Percentiles rank a stretch among this genome's conserved stretches.
Evolutionary conservation across 2,888 invertebrate genomes (phyloP).

Genomic region (Diarsia brunnea): DNA sequence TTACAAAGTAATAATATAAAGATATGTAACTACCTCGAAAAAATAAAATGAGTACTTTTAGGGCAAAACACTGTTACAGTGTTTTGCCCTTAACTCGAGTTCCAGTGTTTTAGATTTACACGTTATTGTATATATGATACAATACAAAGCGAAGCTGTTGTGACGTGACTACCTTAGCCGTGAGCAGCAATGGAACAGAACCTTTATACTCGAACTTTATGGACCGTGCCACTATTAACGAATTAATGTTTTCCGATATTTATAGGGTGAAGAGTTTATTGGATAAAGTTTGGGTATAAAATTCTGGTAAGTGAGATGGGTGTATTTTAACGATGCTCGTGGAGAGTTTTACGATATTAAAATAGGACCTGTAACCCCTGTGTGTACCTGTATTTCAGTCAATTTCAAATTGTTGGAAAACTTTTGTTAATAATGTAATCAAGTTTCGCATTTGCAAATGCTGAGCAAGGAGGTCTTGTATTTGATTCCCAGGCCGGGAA

Average conservation of each 20-base stretch:
- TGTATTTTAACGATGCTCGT: neutral
- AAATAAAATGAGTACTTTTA: too few species aligned
- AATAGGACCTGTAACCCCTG: neutral
- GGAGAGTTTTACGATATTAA: neutral
- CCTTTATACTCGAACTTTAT: slow-evolving; percentile 45
- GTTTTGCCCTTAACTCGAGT: too few species aligned
- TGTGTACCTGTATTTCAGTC: neutral
- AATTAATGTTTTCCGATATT: slow-evolving; percentile 56
- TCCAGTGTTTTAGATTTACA: too few species aligned
- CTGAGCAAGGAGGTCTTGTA: too few species aligned
- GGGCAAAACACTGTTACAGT: too few species aligned
- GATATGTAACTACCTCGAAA: too few species aligned
- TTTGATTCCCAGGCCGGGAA: too few species aligned
- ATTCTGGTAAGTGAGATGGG: neutral
- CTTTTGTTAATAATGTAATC: neutral
- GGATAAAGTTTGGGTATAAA: neutral
- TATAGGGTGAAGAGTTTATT: slow-evolving; percentile 27
- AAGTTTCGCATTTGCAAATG: neutral
- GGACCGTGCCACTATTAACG: slow-evolving; percentile 37
- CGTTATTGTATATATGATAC: neutral
- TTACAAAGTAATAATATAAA: too few species aligned
- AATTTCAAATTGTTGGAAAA: neutral
- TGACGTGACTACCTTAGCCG: neutral
- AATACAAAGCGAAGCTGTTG: neutral
- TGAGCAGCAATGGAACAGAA: slow-evolving; percentile 9